Conservation (phyloP, 2,888 invertebrate genomes). For the Ennomos fuscantarius region DNA sequence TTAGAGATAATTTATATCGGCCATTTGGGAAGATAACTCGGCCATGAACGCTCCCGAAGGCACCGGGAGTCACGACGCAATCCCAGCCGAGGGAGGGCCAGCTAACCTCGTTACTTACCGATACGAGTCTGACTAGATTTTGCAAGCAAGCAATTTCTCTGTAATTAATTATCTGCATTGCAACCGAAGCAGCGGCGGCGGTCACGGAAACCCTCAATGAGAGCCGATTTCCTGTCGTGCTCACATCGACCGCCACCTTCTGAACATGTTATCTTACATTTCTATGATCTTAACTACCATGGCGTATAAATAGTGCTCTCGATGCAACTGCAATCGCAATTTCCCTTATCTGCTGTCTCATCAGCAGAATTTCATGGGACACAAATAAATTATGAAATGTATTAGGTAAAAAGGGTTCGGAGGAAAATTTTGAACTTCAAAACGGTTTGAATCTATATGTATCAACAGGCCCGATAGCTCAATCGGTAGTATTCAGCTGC, state of each 20-base stretch:
- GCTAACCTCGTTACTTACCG: constrained; percentile 73
- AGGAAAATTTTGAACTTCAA: constrained; percentile 11
- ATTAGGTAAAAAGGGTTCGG: constrained; percentile 34
- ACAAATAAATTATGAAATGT: constrained; percentile 28
- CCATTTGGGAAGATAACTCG: constrained; percentile 74
- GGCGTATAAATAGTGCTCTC: constrained; percentile 54
- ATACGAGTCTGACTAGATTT: constrained; percentile 68
- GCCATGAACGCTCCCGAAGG: constrained; percentile 73
- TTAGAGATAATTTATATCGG: constrained; percentile 73
- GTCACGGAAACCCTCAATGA: constrained; percentile 69
- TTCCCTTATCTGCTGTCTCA: constrained; percentile 50
- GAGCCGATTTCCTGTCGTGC: constrained; percentile 66
- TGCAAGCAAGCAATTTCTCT: constrained; percentile 73
- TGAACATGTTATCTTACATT: constrained; percentile 53
- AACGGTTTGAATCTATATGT: too few species aligned
- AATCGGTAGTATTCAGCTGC: too few species aligned
- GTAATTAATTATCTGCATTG: constrained; percentile 76
- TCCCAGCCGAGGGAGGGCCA: constrained; percentile 53
- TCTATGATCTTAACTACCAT: constrained; percentile 53
- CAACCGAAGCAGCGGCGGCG: constrained; percentile 48
- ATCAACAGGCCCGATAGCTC: too few species aligned
- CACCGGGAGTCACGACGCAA: constrained; percentile 70
- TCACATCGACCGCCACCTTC: constrained; percentile 61
- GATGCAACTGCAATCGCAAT: constrained; percentile 55
- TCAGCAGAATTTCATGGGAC: constrained; percentile 36